Conservation (phyloP, 2,113 vertebrate species). For the Erpornis zantholeuca region DNA sequence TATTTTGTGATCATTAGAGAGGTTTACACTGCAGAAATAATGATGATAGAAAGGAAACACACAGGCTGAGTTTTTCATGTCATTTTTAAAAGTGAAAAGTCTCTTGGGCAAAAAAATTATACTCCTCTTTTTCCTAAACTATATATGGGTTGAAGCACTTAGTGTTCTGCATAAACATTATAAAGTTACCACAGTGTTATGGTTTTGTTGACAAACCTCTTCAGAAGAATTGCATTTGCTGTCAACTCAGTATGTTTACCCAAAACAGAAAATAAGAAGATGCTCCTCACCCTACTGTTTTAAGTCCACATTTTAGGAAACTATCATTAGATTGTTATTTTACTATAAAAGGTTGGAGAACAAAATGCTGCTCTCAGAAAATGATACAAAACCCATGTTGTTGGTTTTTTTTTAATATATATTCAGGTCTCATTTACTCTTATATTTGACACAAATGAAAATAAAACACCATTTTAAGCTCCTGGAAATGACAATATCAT, state of each 20-base stretch:
- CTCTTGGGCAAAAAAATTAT: not conserved
- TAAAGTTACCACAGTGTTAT: not conserved
- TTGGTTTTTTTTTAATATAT: not conserved
- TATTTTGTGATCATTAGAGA: not conserved
- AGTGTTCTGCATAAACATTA: not conserved
- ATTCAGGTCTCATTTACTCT: conserved; percentile 58
- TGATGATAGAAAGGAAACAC: not conserved
- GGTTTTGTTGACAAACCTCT: conserved; percentile 37
- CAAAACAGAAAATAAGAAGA: conserved; percentile 49
- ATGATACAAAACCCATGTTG: conserved; percentile 1
- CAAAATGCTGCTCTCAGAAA: conserved; percentile 27
- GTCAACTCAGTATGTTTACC: conserved; percentile 15
- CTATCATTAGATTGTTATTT: conserved; percentile 40
- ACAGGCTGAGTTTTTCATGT: not conserved
- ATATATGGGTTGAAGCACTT: not conserved
- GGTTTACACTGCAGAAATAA: not conserved
- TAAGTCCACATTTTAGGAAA: conserved; percentile 47
- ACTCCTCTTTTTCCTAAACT: not conserved
- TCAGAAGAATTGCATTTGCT: conserved; percentile 26
- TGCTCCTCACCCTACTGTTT: conserved; percentile 40
- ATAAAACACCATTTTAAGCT: conserved; percentile 65
- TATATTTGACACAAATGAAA: conserved; percentile 63
- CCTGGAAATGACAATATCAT: conserved; percentile 70
- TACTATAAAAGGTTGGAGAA: conserved; percentile 52
- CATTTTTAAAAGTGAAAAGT: not conserved